A percentile compares a stretch with the other conserved stretches of the same genome.
Evolutionary conservation across 2,888 invertebrate genomes (phyloP).

Genomic region (Erynnis tages): DNA sequence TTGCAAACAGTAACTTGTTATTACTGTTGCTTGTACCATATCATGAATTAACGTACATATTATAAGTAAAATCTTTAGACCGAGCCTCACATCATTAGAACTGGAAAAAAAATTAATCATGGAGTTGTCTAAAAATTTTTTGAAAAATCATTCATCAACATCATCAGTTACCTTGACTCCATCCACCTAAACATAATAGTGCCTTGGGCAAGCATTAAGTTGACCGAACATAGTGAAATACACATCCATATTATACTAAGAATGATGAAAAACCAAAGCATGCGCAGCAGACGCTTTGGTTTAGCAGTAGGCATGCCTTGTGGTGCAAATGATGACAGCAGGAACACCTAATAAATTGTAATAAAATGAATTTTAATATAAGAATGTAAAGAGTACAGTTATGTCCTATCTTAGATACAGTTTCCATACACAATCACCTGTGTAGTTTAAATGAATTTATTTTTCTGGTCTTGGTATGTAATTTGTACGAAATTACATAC

Average conservation of each 20-base stretch:
- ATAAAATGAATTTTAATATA: neutral
- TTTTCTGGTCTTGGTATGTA: no score
- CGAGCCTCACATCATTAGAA: constrained; percentile 66
- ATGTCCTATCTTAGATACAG: no score
- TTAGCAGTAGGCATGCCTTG: constrained; percentile 82
- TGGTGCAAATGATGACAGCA: constrained; percentile 86
- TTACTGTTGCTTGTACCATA: constrained; percentile 90
- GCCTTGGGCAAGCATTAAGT: constrained; percentile 84
- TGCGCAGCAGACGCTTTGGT: constrained; percentile 85
- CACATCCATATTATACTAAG: constrained; percentile 86
- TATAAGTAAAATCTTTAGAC: constrained; percentile 83
- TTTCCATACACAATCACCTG: no score
- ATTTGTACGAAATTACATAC: no score
- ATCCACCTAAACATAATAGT: constrained; percentile 85
- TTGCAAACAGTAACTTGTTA: constrained; percentile 91
- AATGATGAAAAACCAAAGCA: constrained; percentile 87
- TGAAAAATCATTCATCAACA: neutral
- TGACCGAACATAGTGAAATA: constrained; percentile 84
- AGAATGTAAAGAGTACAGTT: no score
- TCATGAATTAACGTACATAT: constrained; percentile 88
- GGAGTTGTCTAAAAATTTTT: neutral
- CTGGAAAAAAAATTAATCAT: constrained; percentile 53
- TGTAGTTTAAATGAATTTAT: no score
- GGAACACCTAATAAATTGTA: constrained; percentile 81
- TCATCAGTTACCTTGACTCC: constrained; percentile 72